Conservation (phyloP, 2,113 vertebrate genomes). For the Apistogramma diplotaenia region DNA sequence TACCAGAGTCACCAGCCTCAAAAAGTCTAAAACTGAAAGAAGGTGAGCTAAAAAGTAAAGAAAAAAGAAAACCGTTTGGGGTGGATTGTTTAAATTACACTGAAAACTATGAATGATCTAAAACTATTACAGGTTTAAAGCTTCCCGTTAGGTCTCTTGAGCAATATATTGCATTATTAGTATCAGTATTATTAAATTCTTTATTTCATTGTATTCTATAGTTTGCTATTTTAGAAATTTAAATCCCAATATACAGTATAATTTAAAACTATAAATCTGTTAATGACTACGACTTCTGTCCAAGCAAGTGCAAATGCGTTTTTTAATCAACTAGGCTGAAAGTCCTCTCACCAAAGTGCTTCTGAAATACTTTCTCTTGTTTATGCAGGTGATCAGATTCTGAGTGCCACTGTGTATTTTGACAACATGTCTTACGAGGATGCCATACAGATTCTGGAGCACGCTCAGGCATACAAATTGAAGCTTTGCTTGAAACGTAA, state of each 20-base stretch:
- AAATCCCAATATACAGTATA: not conserved
- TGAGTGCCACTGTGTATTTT: constrained; percentile 94
- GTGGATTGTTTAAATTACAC: too few species aligned
- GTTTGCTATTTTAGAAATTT: not conserved
- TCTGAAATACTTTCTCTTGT: not conserved
- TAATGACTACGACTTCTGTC: not conserved
- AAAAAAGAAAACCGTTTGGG: not conserved
- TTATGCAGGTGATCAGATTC: constrained; percentile 88
- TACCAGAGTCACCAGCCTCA: constrained; percentile 88
- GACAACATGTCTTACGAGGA: constrained; percentile 93
- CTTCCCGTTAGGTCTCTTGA: not conserved
- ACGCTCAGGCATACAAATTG: constrained; percentile 90
- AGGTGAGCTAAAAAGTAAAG: constrained; percentile 74
- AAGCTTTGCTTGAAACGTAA: constrained; percentile 89
- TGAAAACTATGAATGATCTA: not conserved
- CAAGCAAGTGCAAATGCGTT: not conserved
- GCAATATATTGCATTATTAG: not conserved
- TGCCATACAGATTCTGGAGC: constrained; percentile 92
- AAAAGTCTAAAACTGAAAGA: constrained; percentile 86
- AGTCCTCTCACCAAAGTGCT: not conserved
- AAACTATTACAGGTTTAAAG: not conserved
- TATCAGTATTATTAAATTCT: not conserved
- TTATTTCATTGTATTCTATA: not conserved
- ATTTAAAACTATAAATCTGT: not conserved
- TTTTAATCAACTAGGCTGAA: not conserved